Conservation (phyloP, 2,113 vertebrate species). For the Mastomys natalensis region DNA sequence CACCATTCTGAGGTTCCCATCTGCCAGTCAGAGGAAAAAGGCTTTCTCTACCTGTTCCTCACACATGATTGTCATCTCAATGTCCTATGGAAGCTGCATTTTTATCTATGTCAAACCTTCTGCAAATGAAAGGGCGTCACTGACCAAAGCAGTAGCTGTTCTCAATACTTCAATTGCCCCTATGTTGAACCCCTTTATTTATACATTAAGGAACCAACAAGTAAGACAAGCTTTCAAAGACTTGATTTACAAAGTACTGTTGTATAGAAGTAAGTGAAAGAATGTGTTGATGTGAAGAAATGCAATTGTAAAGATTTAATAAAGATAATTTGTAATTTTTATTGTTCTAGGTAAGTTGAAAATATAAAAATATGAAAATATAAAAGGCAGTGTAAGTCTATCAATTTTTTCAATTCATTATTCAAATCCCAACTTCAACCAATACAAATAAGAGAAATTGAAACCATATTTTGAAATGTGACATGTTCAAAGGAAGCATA, state of each 20-base stretch:
- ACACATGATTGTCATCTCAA: conserved; percentile 40
- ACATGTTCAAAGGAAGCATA: not conserved
- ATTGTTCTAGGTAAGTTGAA: not conserved
- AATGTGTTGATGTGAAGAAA: not conserved
- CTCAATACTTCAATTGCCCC: conserved; percentile 60
- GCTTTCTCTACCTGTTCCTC: too few relatives aligned
- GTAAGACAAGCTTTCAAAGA: conserved; percentile 46
- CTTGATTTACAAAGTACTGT: not conserved
- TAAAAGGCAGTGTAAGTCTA: not conserved
- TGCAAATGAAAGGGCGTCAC: conserved; percentile 49
- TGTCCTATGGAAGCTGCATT: conserved; percentile 56
- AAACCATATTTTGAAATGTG: not conserved
- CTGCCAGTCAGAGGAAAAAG: too few relatives aligned
- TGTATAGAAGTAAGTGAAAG: conserved; percentile 39
- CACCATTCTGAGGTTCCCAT: too few relatives aligned
- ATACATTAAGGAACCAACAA: conserved; percentile 54
- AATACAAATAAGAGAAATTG: not conserved
- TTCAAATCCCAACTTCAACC: not conserved
- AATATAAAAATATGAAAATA: not conserved
- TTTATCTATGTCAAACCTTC: conserved; percentile 51
- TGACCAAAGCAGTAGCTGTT: conserved; percentile 65
- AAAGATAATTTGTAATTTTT: not conserved
- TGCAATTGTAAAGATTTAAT: not conserved
- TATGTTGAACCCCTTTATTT: conserved; percentile 66
- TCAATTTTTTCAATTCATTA: not conserved